These are phyloP conservation scores for Smutsia temminckii DNA, from an alignment of 2,797 vertebrate genomes.

Conservation along the genomic window DNA sequence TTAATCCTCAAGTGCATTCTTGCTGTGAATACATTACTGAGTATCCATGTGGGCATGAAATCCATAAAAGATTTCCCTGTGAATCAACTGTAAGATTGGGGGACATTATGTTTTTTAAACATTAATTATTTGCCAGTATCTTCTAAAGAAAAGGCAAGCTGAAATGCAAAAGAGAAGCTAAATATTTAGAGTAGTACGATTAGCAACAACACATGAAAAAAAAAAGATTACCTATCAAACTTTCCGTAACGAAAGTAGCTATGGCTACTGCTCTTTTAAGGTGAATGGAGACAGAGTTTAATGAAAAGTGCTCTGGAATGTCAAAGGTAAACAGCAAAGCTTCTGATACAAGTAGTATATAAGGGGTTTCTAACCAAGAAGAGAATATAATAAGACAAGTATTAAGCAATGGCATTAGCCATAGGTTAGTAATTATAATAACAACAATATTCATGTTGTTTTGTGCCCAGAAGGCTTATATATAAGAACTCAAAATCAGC, in stretches of 20 bases:
- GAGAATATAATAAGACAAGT: conserved; percentile 4
- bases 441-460: conserved; percentile 55
- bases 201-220: conserved; percentile 50
- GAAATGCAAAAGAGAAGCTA: conserved; percentile 55
- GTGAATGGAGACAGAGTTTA: neutral
- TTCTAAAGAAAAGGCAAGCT: conserved; percentile 24
- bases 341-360: neutral
- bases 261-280: conserved; percentile 7
- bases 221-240: conserved; percentile 30
- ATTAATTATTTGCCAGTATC: conserved; percentile 45
- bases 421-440: conserved; percentile 48
- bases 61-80: conserved; percentile 57
- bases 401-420: conserved; percentile 43
- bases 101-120: conserved; percentile 45
- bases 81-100: conserved; percentile 25
- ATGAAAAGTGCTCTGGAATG: neutral
- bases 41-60: conserved; percentile 12
- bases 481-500: conserved; percentile 50
- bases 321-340: neutral
- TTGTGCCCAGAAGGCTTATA: conserved; percentile 46
- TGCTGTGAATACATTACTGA: conserved; percentile 66
- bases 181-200: conserved; percentile 59
- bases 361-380: conserved; percentile 26
- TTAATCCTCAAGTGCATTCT: conserved; percentile 67
- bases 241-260: conserved; percentile 29